Conservation (phyloP, 1,140 invertebrate genomes). For the Eueides isabella region DNA sequence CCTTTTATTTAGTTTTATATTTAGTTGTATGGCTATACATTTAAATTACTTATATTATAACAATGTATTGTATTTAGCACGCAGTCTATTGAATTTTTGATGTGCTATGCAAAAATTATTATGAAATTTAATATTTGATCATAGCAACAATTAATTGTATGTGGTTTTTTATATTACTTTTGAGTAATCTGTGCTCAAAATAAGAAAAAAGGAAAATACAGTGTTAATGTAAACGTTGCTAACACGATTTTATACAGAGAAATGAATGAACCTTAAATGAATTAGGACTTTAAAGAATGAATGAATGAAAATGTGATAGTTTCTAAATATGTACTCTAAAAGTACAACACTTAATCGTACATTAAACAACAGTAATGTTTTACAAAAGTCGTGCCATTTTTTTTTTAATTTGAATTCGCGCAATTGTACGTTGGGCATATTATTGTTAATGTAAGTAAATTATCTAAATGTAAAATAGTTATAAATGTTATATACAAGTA, state of each 20-base stretch:
- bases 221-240: background rate
- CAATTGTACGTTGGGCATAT: constrained; percentile 39
- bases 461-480: constrained; percentile 23
- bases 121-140: background rate
- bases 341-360: constrained; percentile 30
- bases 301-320: background rate
- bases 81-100: background rate
- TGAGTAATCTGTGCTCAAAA: background rate
- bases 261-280: background rate
- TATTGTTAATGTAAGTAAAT: constrained; percentile 40
- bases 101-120: background rate
- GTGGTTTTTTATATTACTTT: background rate
- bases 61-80: no score
- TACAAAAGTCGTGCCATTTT: constrained; percentile 66
- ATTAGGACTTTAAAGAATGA: background rate
- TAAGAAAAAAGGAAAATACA: background rate
- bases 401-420: constrained; percentile 43
- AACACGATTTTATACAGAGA: background rate
- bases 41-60: background rate
- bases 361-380: constrained; percentile 45
- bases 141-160: background rate
- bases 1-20: constrained; percentile 38
- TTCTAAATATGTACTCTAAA: background rate
- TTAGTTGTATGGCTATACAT: background rate
- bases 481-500: constrained; percentile 5